A percentile compares a stretch with the other conserved stretches of the same genome.
Evolutionary conservation across 2,888 invertebrate genomes (phyloP).

Genomic region (Anorthoa munda): DNA sequence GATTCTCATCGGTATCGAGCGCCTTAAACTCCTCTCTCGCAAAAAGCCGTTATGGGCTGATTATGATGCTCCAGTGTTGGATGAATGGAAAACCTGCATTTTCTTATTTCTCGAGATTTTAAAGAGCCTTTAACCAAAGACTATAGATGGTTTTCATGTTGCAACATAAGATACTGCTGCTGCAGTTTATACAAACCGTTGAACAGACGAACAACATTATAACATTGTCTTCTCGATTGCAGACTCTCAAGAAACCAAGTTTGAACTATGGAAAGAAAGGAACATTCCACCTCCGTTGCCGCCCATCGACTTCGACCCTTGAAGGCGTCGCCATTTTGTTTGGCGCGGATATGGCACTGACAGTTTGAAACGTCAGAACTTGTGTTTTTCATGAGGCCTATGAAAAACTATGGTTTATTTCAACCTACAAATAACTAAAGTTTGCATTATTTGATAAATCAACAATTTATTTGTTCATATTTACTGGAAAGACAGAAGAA

Average conservation of each 20-base stretch:
- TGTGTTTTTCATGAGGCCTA: background rate
- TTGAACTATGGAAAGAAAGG: constrained; percentile 74
- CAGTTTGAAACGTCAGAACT: constrained; percentile 30
- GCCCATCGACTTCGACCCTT: constrained; percentile 78
- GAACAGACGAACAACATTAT: background rate
- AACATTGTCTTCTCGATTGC: constrained; percentile 30
- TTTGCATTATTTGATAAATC: background rate
- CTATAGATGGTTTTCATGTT: too few species aligned
- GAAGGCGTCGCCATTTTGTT: constrained; percentile 20
- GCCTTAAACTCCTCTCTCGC: too few species aligned
- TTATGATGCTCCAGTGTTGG: too few species aligned
- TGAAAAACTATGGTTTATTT: background rate
- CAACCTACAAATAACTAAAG: background rate
- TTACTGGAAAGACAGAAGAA: background rate
- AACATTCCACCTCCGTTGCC: constrained; percentile 77
- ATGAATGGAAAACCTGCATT: too few species aligned
- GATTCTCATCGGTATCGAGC: too few species aligned
- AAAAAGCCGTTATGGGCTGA: too few species aligned
- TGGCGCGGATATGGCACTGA: constrained; percentile 8
- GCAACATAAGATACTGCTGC: too few species aligned
- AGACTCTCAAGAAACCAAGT: constrained; percentile 81
- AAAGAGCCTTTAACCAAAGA: too few species aligned
- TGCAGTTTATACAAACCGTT: background rate
- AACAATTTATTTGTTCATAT: background rate
- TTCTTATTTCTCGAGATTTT: too few species aligned